Evolutionary conservation across 2,113 vertebrate genomes (phyloP), one percentile per base, ranked within the genome.

Genomic region (Oplegnathus fasciatus): DNA sequence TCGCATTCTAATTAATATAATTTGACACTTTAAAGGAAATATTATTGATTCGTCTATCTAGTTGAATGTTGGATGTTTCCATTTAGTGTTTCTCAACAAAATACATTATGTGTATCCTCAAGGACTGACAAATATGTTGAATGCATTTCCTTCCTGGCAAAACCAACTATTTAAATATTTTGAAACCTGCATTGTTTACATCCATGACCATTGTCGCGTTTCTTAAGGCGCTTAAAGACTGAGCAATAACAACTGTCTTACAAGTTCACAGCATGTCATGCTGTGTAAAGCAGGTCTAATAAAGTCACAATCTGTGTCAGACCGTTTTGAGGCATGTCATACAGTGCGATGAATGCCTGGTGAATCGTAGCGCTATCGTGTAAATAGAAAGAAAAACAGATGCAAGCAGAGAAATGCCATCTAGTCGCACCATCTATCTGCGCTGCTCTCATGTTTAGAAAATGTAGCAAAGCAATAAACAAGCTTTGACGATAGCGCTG

Each of bases 371-470:
- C 6, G 6, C 52, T 60, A 24, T 11, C 2, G 10, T 73, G 48
- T 34, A 34, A 69, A 60, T 32, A 55, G 26, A 67, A 48, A 50
- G 17, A 24, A 52, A 52, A 79, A 34, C 68, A 73, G 65, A 60
- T 37, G 14, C 48, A 40, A 71, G n/a, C 30, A 48, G 24, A 7
- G n/a, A 50, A 32, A 67, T 28, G 17, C 3, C 22, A 13, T 54
- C 10, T 20, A 79, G 14, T 54, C 15, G 44, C 61, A 24, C 32
- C 18, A 40, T 62, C 44, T 22, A 52, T 74, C 50, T 48, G 14
- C 46, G 15, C 42, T 50, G 50, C 52, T 58, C 13, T 52, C 54
- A 30, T 68, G 6, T 68, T 60, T 69, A 6, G 7, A 64, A 62
- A 73, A 55, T 42, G 48, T n/a, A 50, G 4, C 32, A 52, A 61